Evolutionary conservation across 2,888 invertebrate species (phyloP).

Genomic region (Volucella inanis): DNA sequence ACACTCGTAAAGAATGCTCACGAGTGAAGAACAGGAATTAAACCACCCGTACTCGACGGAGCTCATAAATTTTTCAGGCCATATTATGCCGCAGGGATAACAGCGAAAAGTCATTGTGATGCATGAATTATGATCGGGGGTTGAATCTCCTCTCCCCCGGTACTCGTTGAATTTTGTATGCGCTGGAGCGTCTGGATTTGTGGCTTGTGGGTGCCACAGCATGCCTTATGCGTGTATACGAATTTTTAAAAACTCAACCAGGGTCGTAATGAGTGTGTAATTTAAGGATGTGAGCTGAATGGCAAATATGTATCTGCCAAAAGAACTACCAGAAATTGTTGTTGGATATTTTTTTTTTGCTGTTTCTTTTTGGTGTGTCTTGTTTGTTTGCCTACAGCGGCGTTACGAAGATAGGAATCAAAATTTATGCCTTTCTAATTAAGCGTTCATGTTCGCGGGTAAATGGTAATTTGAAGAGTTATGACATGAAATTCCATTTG

Average conservation of each 20-base stretch:
- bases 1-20: neutral
- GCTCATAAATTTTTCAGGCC: slow-evolving; percentile 63
- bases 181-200: slow-evolving; percentile 47
- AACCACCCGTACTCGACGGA: slow-evolving; percentile 61
- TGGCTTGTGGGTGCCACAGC: slow-evolving; percentile 49
- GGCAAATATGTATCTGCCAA: neutral
- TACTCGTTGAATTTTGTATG: slow-evolving; percentile 40
- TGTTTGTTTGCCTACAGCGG: slow-evolving; percentile 28
- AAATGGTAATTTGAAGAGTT: slow-evolving; percentile 28
- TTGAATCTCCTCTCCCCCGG: slow-evolving; percentile 34
- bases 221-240: neutral
- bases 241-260: neutral
- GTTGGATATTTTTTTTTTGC: slow-evolving; percentile 5
- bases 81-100: slow-evolving; percentile 58
- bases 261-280: slow-evolving; percentile 45
- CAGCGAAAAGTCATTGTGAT: slow-evolving; percentile 68
- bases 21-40: neutral
- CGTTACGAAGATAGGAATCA: slow-evolving; percentile 58
- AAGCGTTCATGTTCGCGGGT: slow-evolving; percentile 42
- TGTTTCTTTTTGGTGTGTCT: neutral
- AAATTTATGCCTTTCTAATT: slow-evolving; percentile 63
- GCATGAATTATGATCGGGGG: slow-evolving; percentile 71
- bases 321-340: neutral
- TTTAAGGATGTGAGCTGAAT: slow-evolving; percentile 30
- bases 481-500: slow-evolving; percentile 29